phyloP scores from a whole-genome alignment of 1,140 invertebrate genomes.

The Trichonephila inaurata region DNA sequence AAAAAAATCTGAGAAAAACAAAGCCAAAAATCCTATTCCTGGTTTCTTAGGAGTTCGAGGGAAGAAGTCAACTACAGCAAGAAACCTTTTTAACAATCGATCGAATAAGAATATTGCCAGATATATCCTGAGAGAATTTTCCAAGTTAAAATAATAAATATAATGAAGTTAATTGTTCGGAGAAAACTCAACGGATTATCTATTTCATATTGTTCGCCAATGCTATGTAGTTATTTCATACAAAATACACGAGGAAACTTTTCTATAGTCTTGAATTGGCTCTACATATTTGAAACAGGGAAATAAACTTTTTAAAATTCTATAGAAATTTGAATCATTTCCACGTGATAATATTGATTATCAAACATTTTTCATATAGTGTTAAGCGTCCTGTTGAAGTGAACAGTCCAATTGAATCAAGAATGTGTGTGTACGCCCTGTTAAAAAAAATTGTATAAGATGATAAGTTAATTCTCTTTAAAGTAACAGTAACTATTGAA shows the following conservation, averaged over 20 bases:
- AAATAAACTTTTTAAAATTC: background rate
- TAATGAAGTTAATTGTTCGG: background rate
- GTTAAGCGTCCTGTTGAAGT: no score
- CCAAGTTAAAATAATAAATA: background rate
- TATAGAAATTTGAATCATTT: no score
- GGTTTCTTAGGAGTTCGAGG: conserved; percentile 58
- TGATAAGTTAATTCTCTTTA: no score
- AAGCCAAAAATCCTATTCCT: conserved; percentile 60
- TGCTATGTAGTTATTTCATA: background rate
- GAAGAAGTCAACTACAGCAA: background rate
- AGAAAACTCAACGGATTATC: background rate
- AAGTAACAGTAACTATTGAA: no score
- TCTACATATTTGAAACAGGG: background rate
- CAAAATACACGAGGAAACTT: background rate
- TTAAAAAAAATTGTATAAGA: no score
- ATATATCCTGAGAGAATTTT: conserved; percentile 43
- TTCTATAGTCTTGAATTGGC: background rate
- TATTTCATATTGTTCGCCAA: background rate
- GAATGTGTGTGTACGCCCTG: no score
- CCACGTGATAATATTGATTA: no score
- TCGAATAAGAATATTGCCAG: background rate
- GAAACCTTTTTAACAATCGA: background rate
- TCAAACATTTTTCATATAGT: no score
- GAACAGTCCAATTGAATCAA: no score
- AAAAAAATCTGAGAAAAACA: conserved; percentile 43